Evolutionary conservation across 2,797 vertebrate species (phyloP).

Genomic region (Sebastes taczanowskii): DNA sequence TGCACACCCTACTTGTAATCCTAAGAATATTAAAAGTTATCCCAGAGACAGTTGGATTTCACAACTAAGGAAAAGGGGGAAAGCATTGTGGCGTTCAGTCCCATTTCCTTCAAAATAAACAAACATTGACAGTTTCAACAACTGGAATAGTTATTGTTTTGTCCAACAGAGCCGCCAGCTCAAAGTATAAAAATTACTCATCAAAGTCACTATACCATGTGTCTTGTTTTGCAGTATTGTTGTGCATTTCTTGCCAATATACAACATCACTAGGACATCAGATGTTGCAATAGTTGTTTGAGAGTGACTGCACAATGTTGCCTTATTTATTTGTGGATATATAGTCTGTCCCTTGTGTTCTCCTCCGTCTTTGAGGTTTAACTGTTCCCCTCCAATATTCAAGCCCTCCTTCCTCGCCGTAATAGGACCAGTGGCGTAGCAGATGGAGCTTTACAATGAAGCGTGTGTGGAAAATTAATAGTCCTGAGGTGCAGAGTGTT

Average conservation of each 20-base stretch:
- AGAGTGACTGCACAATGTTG: conserved; percentile 24
- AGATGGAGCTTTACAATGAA: conserved; percentile 67
- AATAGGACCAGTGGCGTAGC: conserved; percentile 51
- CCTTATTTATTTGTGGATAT: conserved; percentile 50
- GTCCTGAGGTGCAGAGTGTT: conserved; percentile 62
- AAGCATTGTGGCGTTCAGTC: background rate
- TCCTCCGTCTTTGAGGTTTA: conserved; percentile 41
- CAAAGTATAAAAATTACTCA: background rate
- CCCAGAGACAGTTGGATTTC: background rate
- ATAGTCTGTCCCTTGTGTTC: conserved; percentile 32
- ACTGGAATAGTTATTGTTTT: conserved; percentile 2
- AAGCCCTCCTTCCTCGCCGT: conserved; percentile 41
- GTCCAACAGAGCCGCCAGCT: background rate
- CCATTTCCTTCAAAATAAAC: background rate
- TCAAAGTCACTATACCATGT: background rate
- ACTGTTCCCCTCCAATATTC: conserved; percentile 44
- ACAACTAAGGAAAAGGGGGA: background rate
- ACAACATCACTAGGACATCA: conserved; percentile 22
- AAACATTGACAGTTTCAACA: background rate
- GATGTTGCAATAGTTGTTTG: conserved; percentile 36
- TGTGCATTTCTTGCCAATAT: conserved; percentile 2
- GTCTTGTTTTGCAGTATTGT: conserved; percentile 4
- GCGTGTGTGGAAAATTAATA: conserved; percentile 69
- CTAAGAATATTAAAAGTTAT: conserved; percentile 12
- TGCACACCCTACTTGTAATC: background rate